A percentile compares a stretch with the other conserved stretches of the same genome.
Evolutionary conservation across 1,140 invertebrate genomes (phyloP).

Genomic region (Amyelois transitella): DNA sequence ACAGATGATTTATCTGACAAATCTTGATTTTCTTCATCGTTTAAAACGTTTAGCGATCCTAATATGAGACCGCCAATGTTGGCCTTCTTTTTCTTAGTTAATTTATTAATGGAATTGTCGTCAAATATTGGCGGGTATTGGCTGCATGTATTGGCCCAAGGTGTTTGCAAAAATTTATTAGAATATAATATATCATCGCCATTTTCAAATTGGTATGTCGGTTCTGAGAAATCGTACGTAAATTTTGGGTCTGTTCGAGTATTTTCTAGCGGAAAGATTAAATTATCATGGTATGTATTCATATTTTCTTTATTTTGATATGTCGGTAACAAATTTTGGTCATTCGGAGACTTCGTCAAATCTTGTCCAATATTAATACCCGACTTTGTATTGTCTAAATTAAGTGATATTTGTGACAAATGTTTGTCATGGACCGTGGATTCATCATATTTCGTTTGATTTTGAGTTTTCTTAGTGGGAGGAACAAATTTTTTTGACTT

Average conservation of each 20-base stretch:
- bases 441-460: background rate
- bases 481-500: constrained; percentile 33
- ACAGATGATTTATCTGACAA: constrained; percentile 14
- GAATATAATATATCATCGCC: background rate
- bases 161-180: background rate
- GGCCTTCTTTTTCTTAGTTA: constrained; percentile 11
- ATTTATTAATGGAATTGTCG: background rate
- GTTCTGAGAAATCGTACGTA: background rate
- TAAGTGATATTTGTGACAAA: too few species aligned
- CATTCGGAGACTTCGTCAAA: background rate
- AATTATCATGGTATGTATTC: background rate
- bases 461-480: constrained; percentile 16
- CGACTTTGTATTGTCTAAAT: too few species aligned
- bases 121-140: background rate
- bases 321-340: constrained; percentile 6
- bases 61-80: constrained; percentile 32
- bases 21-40: constrained; percentile 25
- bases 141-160: background rate
- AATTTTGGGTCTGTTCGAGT: background rate
- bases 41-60: constrained; percentile 37
- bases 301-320: background rate
- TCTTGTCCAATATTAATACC: too few species aligned
- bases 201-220: background rate
- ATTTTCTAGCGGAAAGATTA: background rate
- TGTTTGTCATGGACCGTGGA: too few species aligned